Conservation (phyloP, 2,888 invertebrate genomes). For the Sinotaia quadrata region DNA sequence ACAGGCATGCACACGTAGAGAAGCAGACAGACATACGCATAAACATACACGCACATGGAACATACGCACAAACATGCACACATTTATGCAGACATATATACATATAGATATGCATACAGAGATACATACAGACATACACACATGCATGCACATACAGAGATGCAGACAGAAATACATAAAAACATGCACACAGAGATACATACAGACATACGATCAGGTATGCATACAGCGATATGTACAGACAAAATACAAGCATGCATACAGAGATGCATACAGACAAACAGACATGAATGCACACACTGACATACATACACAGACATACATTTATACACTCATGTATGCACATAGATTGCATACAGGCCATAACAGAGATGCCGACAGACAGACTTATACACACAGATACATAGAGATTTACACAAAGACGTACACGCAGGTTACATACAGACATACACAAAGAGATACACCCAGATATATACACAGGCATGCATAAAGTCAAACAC, state of each 20-base stretch:
- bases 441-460: not conserved
- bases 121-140: not conserved
- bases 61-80: too few relatives aligned
- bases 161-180: not conserved
- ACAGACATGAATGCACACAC: not conserved
- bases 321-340: not conserved
- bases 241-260: not conserved
- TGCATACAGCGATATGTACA: not conserved
- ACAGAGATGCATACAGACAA: not conserved
- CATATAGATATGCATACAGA: not conserved
- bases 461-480: not conserved
- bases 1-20: too few relatives aligned
- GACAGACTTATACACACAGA: not conserved
- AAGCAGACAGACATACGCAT: too few relatives aligned
- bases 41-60: too few relatives aligned
- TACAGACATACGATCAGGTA: not conserved
- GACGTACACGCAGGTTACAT: not conserved
- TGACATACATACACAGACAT: not conserved
- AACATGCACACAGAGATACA: not conserved
- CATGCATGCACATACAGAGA: not conserved
- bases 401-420: not conserved
- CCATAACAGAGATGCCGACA: not conserved
- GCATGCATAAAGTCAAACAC: not conserved
- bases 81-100: not conserved
- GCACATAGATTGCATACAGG: not conserved